Conservation (phyloP, 2,113 vertebrate genomes). For the Phycodurus eques region DNA sequence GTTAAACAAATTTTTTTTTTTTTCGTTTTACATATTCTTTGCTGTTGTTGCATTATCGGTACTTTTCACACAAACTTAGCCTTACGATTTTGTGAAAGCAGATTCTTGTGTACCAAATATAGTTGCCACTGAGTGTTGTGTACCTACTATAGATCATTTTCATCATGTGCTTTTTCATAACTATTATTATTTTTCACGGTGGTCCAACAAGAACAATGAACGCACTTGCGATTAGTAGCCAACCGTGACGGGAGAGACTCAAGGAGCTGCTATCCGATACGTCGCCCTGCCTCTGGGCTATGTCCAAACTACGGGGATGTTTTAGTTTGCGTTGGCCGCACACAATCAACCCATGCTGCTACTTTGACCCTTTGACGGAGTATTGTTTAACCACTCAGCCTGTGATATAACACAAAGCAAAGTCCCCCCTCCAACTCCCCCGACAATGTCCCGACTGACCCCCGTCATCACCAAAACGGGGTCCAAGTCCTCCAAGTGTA, state of each 20-base stretch:
- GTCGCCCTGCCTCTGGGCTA: conserved; percentile 36
- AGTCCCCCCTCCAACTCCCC: background rate
- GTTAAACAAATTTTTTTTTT: too few species aligned
- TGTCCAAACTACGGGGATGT: conserved; percentile 59
- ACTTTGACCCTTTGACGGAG: conserved; percentile 8
- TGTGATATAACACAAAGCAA: conserved; percentile 11
- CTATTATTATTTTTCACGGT: background rate
- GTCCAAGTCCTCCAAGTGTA: conserved; percentile 13
- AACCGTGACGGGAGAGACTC: conserved; percentile 29
- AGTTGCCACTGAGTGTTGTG: background rate
- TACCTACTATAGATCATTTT: background rate
- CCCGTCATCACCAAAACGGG: conserved; percentile 1
- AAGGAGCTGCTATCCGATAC: conserved; percentile 45
- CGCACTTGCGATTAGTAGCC: conserved; percentile 20
- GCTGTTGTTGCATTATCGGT: too few species aligned
- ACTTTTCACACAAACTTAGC: too few species aligned
- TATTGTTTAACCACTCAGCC: conserved; percentile 13
- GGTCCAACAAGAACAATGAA: conserved; percentile 14
- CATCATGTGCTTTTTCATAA: background rate
- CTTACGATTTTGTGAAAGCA: too few species aligned
- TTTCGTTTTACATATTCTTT: too few species aligned
- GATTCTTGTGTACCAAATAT: too few species aligned
- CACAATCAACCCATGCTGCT: conserved; percentile 4
- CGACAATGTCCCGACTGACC: conserved; percentile 4
- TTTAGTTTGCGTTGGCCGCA: conserved; percentile 31